Evolutionary conservation across 2,113 vertebrate genomes (phyloP).

Genomic region (Madoqua kirkii): DNA sequence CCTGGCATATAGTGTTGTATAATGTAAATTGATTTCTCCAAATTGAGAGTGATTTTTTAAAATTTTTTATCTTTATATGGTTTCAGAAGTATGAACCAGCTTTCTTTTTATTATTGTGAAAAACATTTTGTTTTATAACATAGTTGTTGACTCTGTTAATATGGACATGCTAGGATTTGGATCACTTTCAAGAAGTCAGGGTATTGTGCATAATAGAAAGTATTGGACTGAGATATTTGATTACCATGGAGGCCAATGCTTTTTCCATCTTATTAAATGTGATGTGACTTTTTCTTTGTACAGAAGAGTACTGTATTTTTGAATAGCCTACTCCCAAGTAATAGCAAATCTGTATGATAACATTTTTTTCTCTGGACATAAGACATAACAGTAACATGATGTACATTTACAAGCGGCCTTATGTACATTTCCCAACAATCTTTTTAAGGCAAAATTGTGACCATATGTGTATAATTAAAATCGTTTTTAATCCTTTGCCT

Average conservation of each 20-base stretch:
- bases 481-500: slow-evolving; percentile 99
- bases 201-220: slow-evolving; percentile 84
- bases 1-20: slow-evolving; percentile 97
- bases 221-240: slow-evolving; percentile 86
- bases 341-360: slow-evolving; percentile 99
- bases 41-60: slow-evolving; percentile 94
- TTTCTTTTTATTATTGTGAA: slow-evolving; percentile 94
- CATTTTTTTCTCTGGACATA: slow-evolving; percentile 99
- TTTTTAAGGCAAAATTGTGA: slow-evolving; percentile 99
- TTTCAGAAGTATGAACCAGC: slow-evolving; percentile 89
- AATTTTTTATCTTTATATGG: slow-evolving; percentile 93
- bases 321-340: slow-evolving; percentile 93
- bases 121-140: slow-evolving; percentile 93
- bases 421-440: slow-evolving; percentile 99
- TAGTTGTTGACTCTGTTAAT: slow-evolving; percentile 91
- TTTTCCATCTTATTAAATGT: slow-evolving; percentile 90
- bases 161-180: slow-evolving; percentile 83
- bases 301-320: slow-evolving; percentile 99
- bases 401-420: slow-evolving; percentile 99
- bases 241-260: slow-evolving; percentile 87
- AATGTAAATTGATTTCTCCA: slow-evolving; percentile 97
- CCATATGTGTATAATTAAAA: slow-evolving; percentile 99
- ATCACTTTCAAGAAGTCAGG: slow-evolving; percentile 86
- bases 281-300: slow-evolving; percentile 95
- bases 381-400: slow-evolving; percentile 98